These are phyloP conservation scores for Drosophila miranda DNA, from an alignment of 1,140 invertebrate genomes.

Conservation along the genomic window DNA sequence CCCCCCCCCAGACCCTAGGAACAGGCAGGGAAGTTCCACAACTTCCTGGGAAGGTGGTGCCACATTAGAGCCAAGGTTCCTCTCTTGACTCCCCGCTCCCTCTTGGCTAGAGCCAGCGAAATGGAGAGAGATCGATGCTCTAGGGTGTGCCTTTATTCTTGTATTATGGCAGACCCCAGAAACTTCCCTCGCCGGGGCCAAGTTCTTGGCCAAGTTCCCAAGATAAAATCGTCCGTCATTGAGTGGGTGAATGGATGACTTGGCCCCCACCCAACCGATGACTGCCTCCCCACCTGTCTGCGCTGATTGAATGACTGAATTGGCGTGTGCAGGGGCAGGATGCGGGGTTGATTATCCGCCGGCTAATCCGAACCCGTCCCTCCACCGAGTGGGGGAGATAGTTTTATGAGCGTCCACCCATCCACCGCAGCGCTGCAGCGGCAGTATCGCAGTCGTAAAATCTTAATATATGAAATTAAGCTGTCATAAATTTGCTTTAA, in stretches of 20 bases:
- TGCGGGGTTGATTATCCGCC: conserved; percentile 37
- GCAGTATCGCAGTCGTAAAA: conserved; percentile 56
- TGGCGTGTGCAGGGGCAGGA: neutral
- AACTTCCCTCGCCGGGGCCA: conserved; percentile 32
- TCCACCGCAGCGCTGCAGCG: neutral
- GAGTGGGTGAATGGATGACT: conserved; percentile 57
- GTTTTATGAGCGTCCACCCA: conserved; percentile 27
- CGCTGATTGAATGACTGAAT: conserved; percentile 63
- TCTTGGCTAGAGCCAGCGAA: too few species aligned
- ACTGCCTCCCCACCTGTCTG: conserved; percentile 49
- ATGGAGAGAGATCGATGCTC: too few species aligned
- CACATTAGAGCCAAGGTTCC: too few species aligned
- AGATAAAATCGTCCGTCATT: conserved; percentile 55
- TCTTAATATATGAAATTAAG: conserved; percentile 82
- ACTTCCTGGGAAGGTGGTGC: too few species aligned
- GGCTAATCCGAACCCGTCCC: conserved; percentile 49
- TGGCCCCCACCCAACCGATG: conserved; percentile 24
- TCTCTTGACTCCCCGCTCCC: too few species aligned
- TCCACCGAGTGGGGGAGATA: neutral
- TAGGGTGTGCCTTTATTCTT: too few species aligned
- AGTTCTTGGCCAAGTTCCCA: conserved; percentile 58
- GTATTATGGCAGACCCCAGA: too few species aligned
- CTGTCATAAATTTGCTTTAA: conserved; percentile 80
- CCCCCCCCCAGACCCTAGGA: neutral
- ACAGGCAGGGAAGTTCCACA: neutral